A percentile compares a stretch with the other conserved stretches of the same genome.
phyloP scores from a whole-genome alignment of 2,888 invertebrate species.

The Drosophila kuntzei region DNA sequence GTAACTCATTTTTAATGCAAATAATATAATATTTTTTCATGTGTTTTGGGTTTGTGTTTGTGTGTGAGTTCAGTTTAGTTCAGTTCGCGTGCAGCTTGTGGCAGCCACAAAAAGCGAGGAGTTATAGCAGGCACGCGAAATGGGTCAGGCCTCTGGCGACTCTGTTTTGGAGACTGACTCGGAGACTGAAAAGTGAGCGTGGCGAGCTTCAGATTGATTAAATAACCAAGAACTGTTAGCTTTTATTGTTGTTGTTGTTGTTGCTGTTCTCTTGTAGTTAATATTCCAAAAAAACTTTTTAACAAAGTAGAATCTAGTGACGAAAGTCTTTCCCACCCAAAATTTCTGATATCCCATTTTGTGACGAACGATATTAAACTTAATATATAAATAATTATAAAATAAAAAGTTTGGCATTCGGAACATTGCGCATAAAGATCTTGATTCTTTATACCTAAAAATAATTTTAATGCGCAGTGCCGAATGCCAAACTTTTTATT shows the following conservation, averaged over 20 bases:
- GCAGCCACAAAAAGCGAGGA: slow-evolving; percentile 31
- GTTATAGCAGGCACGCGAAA: slow-evolving; percentile 60
- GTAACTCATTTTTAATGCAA: slow-evolving; percentile 81
- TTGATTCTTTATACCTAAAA: too few relatives aligned
- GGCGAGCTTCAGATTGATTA: slow-evolving; percentile 54
- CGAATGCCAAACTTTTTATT: too few relatives aligned
- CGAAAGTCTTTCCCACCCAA: too few relatives aligned
- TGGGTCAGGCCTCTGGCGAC: slow-evolving; percentile 64
- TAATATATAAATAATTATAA: too few relatives aligned
- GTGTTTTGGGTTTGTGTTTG: not conserved
- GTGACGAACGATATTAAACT: too few relatives aligned
- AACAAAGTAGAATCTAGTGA: too few relatives aligned
- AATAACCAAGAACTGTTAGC: slow-evolving; percentile 52
- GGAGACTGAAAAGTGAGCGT: slow-evolving; percentile 63
- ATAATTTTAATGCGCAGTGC: too few relatives aligned
- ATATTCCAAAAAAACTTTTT: too few relatives aligned
- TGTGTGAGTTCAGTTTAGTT: not conserved
- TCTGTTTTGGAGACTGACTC: slow-evolving; percentile 15
- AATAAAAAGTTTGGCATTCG: too few relatives aligned
- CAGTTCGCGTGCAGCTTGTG: slow-evolving; percentile 34
- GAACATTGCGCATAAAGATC: too few relatives aligned
- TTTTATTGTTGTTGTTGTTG: not conserved
- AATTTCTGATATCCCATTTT: too few relatives aligned
- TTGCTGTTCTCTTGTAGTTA: slow-evolving; percentile 6
- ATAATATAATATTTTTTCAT: slow-evolving; percentile 63